Conservation (phyloP, 2,113 vertebrate genomes). For the Zootoca vivipara region DNA sequence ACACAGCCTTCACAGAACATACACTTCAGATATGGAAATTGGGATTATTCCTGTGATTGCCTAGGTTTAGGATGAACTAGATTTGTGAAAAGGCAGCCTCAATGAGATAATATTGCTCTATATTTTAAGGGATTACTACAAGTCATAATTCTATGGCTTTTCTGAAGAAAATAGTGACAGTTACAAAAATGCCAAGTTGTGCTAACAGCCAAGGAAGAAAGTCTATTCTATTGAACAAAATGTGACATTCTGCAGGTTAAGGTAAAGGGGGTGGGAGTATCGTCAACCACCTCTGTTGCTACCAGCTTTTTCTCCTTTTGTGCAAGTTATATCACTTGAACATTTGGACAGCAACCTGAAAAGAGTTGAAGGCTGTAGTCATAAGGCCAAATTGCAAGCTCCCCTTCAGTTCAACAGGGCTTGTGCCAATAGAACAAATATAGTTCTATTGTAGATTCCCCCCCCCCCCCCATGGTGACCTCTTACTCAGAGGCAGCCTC, state of each 20-base stretch:
- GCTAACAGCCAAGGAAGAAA: constrained; percentile 31
- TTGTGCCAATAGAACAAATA: not conserved
- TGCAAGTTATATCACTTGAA: not conserved
- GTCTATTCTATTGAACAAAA: too few relatives aligned
- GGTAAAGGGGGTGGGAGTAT: constrained; percentile 2
- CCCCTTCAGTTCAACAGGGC: not conserved
- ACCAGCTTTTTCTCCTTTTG: not conserved
- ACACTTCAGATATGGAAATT: constrained; percentile 2
- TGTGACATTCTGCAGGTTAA: not conserved
- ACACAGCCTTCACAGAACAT: constrained; percentile 26
- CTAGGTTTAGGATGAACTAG: constrained; percentile 37
- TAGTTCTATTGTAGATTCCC: too few relatives aligned
- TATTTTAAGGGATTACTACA: constrained; percentile 34
- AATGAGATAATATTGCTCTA: constrained; percentile 48
- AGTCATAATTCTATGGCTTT: constrained; percentile 20
- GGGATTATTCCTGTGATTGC: constrained; percentile 29
- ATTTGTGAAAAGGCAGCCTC: constrained; percentile 50
- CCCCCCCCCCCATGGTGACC: not conserved
- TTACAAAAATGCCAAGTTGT: constrained; percentile 52
- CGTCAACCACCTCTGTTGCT: constrained; percentile 24
- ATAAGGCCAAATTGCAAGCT: not conserved
- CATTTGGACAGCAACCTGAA: not conserved
- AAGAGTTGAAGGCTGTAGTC: too few relatives aligned
- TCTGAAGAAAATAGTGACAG: constrained; percentile 57
- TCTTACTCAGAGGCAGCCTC: not conserved